phyloP scores from a whole-genome alignment of 2,797 vertebrate genomes.

The Anolis apletophallus region DNA sequence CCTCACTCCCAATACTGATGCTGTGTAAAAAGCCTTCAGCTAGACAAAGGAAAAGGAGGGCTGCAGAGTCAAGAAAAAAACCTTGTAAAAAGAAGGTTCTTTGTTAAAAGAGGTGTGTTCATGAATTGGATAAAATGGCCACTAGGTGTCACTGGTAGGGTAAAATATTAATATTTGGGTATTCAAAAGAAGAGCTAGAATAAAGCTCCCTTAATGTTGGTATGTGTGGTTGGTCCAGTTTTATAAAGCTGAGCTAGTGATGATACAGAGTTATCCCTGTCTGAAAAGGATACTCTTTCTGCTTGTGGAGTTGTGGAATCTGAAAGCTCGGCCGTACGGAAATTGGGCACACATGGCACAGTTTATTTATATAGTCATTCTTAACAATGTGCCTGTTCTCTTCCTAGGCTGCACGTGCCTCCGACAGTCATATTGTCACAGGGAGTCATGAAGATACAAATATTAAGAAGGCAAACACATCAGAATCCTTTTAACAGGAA shows the following conservation, averaged over 20 bases:
- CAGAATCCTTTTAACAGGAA: background rate
- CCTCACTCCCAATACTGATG: no score
- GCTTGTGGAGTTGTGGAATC: conserved; percentile 64
- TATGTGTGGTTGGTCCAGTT: accelerated
- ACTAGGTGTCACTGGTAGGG: accelerated
- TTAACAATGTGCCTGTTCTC: background rate
- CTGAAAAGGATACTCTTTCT: conserved; percentile 53
- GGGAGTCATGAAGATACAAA: background rate
- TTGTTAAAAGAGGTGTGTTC: no score
- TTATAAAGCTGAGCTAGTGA: conserved; percentile 65
- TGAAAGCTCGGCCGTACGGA: conserved; percentile 66
- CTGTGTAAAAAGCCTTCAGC: no score
- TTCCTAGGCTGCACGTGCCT: conserved; percentile 17
- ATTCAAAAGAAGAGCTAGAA: background rate
- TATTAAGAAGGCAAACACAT: background rate
- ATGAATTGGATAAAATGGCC: accelerated
- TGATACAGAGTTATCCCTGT: conserved; percentile 76
- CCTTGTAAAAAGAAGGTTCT: no score
- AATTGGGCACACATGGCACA: accelerated
- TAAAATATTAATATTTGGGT: background rate
- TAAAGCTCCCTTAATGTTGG: background rate
- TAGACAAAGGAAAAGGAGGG: no score
- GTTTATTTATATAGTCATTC: background rate
- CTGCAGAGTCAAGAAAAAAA: no score
- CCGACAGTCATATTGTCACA: background rate